Base-by-base conservation (phyloP, 2,888 invertebrate species). In the Chaetogeoica ovagalla region DNA sequence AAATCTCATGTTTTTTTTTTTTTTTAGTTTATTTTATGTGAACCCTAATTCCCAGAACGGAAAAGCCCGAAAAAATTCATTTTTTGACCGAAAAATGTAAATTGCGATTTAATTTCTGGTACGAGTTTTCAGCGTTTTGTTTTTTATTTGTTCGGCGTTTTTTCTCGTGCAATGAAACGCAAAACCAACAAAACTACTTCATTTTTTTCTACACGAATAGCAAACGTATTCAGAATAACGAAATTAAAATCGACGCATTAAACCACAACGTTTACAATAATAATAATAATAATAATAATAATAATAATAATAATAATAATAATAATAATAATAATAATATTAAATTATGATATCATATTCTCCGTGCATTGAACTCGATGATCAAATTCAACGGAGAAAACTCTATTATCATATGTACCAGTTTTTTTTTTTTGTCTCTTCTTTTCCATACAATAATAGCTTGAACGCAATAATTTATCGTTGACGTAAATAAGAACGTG, bases 41-140 rank as follows among this genome's bases (percentile, higher is more conserved):
- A 81, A 62, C 69, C 71, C 68, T 37, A 60, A 75, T 66, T 75
- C 76, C 76, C 81, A 48, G 63, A 52, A 43, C 60, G 39, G 77
- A 74, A 65, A 81, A 69, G 66, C 77, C 77, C 39, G 37, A 77
- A 43, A 69, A 81, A 74, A 81, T 81, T 66, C 59, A 68, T 76
- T 76, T 68, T 48, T 66, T 43, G 66, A 57, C n/a, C 57, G 43
- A 66, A 76, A 65, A 75, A 75, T 75, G 57, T 75, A 66, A 66
- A 76, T 76, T 57, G 57, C 23, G 65, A 75, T 66, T 68, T 68
- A 76, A 76, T 59, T 65, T 23, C 57, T n/a, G 4, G 39, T 74
- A 39, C 21, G 30, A 52, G 2, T 37, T 39, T 63, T 17, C 19
- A 2, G n/a, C 9, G 17, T 62, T 4, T 59, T 66, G 9, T 57